Base-by-base conservation (phyloP, 2,113 vertebrate species). In the Galbula dea region DNA sequence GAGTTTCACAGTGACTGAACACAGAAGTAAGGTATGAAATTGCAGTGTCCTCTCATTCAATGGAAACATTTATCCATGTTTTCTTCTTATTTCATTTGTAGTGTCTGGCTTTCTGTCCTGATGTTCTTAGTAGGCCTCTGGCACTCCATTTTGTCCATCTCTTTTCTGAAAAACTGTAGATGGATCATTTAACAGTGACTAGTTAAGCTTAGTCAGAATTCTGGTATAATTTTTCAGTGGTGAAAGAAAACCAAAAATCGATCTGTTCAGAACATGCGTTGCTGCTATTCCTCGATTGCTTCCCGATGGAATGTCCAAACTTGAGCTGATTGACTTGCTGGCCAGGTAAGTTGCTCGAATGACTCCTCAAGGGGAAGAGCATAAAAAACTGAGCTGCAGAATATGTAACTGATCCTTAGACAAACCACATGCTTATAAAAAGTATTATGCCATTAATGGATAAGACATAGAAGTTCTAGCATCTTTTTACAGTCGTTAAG, bases 211-310 rank as follows among this genome's bases (percentile, higher is more conserved):
- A 46, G 29, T 81, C 19, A 92, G 36, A 77, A 91, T 62, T 93
- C 75, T 96, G 39, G 11, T 94, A 96, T 94, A 54, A 86, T 90
- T 83, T 97, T 95, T 93, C 95, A 99, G 99, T 1, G 99, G 99
- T 69, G 99, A 99, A 94, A 98, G 99, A 96, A 99, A 99, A 94
- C 99, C 99, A 41, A 99, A 99, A 97, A 99, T 99, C 0, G 99
- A 99, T 93, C 98, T 99, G 65, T 99, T 99, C 97, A 98, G 99
- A 94, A 99, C 99, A 4, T 99, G 99, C 62, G 99, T 99, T 78
- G 99, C 99, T 71, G 99, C 99, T 85, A 99, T 99, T 95, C 99
- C 99, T 86, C 99, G 99, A 22, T 97, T 99, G 73, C 98, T 99
- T 88, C 99, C 99, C 23, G 99, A 99, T 77, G 99, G 99, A 95